Evolutionary conservation across 2,797 vertebrate species (phyloP).

Genomic region (Microtus californicus): DNA sequence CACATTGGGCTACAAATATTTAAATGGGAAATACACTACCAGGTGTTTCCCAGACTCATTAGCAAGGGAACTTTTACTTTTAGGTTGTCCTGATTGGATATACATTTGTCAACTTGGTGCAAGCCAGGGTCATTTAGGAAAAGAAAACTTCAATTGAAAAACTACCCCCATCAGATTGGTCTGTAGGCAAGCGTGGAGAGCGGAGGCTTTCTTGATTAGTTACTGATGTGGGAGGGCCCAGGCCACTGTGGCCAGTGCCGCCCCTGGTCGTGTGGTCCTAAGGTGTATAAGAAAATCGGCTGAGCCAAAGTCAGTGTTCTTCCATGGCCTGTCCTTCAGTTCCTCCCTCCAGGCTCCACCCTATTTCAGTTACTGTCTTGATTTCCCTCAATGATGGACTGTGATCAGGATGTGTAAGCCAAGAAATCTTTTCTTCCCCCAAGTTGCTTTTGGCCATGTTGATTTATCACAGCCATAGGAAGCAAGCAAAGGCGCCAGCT

Average conservation of each 20-base stretch:
- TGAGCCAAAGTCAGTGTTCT: neutral
- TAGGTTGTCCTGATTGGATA: neutral
- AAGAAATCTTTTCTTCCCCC: neutral
- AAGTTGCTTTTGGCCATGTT: neutral
- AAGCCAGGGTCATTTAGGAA: neutral
- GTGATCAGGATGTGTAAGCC: neutral
- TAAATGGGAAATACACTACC: neutral
- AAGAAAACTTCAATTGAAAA: neutral
- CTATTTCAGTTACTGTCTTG: neutral
- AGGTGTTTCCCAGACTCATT: slow-evolving; percentile 24
- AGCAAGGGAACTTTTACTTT: neutral
- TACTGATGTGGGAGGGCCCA: too few species aligned
- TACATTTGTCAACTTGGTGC: neutral
- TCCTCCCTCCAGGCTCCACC: neutral
- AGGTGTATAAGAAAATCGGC: too few species aligned
- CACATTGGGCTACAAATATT: neutral
- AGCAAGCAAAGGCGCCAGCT: neutral
- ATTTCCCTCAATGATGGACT: neutral
- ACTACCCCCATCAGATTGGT: neutral
- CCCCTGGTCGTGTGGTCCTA: neutral
- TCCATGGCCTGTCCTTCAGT: neutral
- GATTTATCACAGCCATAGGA: neutral
- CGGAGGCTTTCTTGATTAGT: neutral
- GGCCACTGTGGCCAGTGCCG: neutral
- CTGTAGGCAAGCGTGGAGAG: neutral